Evolutionary conservation across 2,888 invertebrate species (phyloP), one percentile per base, ranked within the genome.

Genomic region (Tinea trinotella): DNA sequence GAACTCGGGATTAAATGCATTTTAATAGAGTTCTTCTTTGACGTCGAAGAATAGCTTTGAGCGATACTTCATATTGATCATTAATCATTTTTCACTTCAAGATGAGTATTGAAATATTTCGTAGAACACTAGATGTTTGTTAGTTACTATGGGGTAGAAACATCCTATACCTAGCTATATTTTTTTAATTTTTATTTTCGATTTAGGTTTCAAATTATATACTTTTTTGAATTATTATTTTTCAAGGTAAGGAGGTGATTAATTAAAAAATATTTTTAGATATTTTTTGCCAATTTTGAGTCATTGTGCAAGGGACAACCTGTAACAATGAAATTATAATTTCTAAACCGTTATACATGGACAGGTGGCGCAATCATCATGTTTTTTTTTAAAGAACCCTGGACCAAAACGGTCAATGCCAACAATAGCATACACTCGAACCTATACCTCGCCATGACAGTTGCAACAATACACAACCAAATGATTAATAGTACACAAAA

Each of bases 401-500:
- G 24, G 24, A 24, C 50, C 50, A 24, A 50, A 50, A 50, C 13
- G 50, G 50, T 50, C 69, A 67, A 59, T 60, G 57, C 40, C 61
- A 71, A 82, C 82, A 84, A 84, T 74, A 66, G 75, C 59, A 54
- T 61, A 62, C 30, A 30, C 30, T 30, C 30, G 30, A 30, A 30
- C 30, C 66, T 20, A 50, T 19, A 50, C 24, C 12, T 50, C 50
- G 50, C 50, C 24, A 22, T 70, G 78, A 81, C 82, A 82, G 77
- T 80, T 82, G 77, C 75, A 77, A 81, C 81, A 82, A 82, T 78
- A 66, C 71, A 67, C 59, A 66, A 65, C 65, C 60, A 61, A 68
- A 75, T 84, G 83, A 85, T 84, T 84, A 83, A 85, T 84, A 62
- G 71, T 71, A 20, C 50, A 44, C 54, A 57, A 56, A 57, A 63